These are phyloP conservation scores for Molossus molossus DNA, from an alignment of 2,797 vertebrate species.

Conservation along the genomic window DNA sequence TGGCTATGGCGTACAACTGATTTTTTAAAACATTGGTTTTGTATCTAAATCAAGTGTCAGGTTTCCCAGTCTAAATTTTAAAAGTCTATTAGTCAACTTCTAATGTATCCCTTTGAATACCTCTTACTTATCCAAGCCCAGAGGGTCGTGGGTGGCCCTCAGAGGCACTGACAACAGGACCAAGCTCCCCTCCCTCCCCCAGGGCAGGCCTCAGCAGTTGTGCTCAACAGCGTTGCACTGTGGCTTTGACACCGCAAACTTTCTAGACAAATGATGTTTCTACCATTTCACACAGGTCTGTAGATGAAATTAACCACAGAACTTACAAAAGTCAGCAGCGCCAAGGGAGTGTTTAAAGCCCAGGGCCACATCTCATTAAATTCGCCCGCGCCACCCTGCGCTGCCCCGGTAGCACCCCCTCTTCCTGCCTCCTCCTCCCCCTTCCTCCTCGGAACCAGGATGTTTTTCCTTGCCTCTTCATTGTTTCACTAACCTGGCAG, in stretches of 20 bases:
- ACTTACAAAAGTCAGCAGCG: conserved; percentile 51
- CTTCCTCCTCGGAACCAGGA: conserved; percentile 90
- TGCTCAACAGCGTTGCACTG: background rate
- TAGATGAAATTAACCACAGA: background rate
- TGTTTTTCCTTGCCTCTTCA: conserved; percentile 92
- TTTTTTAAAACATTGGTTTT: conserved; percentile 18
- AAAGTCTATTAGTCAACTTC: background rate
- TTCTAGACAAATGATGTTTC: conserved; percentile 60
- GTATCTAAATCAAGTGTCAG: background rate
- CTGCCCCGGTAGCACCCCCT: background rate
- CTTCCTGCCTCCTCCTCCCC: conserved; percentile 77
- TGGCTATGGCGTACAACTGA: background rate
- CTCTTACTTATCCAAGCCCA: background rate
- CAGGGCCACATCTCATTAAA: conserved; percentile 13
- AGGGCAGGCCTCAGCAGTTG: background rate
- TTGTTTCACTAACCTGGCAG: conserved; percentile 91
- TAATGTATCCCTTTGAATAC: background rate
- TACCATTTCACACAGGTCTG: conserved; percentile 58
- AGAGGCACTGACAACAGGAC: background rate
- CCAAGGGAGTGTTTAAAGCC: background rate
- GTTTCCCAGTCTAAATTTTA: background rate
- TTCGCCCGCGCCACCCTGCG: conserved; percentile 9
- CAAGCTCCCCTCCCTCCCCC: background rate
- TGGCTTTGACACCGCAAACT: conserved; percentile 41
- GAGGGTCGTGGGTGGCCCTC: background rate